Evolutionary conservation across 2,797 vertebrate species (phyloP), one percentile per base, ranked within the genome.

Genomic region (Uromys caudimaculatus): DNA sequence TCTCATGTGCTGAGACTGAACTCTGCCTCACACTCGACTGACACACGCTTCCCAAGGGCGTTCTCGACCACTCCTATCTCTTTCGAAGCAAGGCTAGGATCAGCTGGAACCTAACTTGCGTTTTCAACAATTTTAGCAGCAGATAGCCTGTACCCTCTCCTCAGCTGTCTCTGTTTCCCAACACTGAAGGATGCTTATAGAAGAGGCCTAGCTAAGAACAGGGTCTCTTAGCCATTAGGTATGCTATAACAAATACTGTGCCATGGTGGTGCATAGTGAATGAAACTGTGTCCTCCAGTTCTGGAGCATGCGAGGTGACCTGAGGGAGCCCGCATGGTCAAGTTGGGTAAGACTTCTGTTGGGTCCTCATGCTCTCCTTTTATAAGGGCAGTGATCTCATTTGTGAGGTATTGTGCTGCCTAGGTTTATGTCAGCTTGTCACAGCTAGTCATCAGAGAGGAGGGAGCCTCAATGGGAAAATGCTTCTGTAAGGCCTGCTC

Each of bases 121-220:
- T 89, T 79, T 67, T n/a, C 27, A 93, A n/a, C 54, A 85, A 44
- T 93, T 78, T 75, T 88, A 60, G 50, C 41, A 58, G 38, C 90
- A 60, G 71, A 89, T 19, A 91, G 47, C 54, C 69, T 87, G 24
- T 11, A 83, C 58, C 85, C 14, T 75, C 23, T 73, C 47, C 23
- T 77, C 3, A 44, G 2, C 44, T 67, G 9, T 69, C n/a, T 84
- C 32, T 92, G 56, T 56, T 81, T 32, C 35, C 38, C 27, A 95
- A 6, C 11, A 16, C 44, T 69, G 32, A 79, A 62, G 38, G 4
- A 58, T 89, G 14, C 92, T 78, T 93, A 50, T 71, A 76, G 91
- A 95, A 81, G 89, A 50, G 16, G 87, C 60, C 76, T 93, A 60
- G 69, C 41, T 87, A 77, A 84, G 47, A 35, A 8, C 3, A 93